Conservation (phyloP, 1,140 invertebrate genomes). For the Penaeus japonicus region DNA sequence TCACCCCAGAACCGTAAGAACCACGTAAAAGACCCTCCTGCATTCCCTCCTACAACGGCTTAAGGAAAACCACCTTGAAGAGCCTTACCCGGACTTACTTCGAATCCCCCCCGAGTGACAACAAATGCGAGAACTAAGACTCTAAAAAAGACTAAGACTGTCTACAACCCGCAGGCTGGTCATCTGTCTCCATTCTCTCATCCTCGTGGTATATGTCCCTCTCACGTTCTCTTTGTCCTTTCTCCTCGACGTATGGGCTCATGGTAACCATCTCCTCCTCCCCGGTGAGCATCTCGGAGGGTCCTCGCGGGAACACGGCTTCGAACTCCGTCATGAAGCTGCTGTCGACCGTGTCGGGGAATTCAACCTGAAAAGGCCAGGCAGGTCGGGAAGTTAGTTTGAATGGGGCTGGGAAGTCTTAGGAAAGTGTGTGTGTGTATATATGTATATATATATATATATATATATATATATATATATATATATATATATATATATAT, state of each 20-base stretch:
- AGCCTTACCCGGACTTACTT: no score
- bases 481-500: no score
- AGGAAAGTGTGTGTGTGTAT: no score
- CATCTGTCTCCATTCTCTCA: slow-evolving; percentile 44
- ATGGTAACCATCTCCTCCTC: slow-evolving; percentile 40
- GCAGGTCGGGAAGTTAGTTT: not conserved
- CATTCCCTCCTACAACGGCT: no score
- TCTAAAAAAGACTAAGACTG: slow-evolving; percentile 19
- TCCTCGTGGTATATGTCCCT: slow-evolving; percentile 11
- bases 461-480: no score
- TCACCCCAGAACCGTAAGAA: no score
- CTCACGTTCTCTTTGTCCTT: not conserved
- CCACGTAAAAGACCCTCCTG: no score
- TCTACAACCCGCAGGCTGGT: slow-evolving; percentile 42
- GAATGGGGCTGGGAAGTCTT: no score
- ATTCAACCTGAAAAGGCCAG: not conserved
- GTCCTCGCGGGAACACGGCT: not conserved
- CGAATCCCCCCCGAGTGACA: no score
- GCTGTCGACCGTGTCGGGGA: not conserved
- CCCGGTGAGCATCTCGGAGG: not conserved
- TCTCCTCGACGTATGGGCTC: slow-evolving; percentile 12
- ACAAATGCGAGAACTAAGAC: no score
- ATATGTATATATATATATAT: no score
- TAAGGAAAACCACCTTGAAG: no score
- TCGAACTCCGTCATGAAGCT: not conserved